Conservation (phyloP, 1,140 invertebrate genomes). For the Panagrolaimus sp. region DNA sequence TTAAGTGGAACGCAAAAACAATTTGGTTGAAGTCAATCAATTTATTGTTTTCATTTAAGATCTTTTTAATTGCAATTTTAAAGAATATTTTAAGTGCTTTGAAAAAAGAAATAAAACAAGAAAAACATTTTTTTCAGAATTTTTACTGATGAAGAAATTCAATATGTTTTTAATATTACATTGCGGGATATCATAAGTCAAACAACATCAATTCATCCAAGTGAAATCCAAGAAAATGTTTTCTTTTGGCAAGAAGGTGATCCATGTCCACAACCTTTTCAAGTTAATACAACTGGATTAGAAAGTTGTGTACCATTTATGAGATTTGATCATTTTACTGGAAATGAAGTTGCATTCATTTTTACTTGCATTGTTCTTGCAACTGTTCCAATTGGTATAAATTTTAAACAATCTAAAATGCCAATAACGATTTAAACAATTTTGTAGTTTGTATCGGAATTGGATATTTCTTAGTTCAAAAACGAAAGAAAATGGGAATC, state of each 20-base stretch:
- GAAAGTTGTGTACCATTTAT: conserved; percentile 69
- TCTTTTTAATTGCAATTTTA: not conserved
- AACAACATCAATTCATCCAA: conserved; percentile 71
- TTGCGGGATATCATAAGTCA: conserved; percentile 84
- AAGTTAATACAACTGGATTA: conserved; percentile 61
- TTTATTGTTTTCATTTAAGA: not conserved
- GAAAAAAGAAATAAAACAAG: not conserved
- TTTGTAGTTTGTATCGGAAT: conserved; percentile 73
- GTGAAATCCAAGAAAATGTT: conserved; percentile 78
- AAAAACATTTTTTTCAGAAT: conserved; percentile 66
- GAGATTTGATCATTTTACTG: conserved; percentile 84
- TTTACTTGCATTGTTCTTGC: conserved; percentile 82
- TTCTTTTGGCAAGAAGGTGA: conserved; percentile 67
- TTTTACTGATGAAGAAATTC: conserved; percentile 80
- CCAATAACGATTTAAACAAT: conserved; percentile 66
- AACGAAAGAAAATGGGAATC: conserved; percentile 75
- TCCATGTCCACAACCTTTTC: conserved; percentile 83
- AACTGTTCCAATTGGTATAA: conserved; percentile 78
- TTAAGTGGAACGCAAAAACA: too few relatives aligned
- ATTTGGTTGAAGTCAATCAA: too few relatives aligned
- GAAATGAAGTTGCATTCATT: conserved; percentile 91
- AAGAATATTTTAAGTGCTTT: conserved; percentile 10
- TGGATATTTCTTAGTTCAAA: conserved; percentile 82
- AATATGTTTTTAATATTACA: conserved; percentile 72
- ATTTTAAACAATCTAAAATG: conserved; percentile 46